These are phyloP conservation scores for Ceratina australensis DNA, from an alignment of 1,140 invertebrate species.

Conservation along the genomic window DNA sequence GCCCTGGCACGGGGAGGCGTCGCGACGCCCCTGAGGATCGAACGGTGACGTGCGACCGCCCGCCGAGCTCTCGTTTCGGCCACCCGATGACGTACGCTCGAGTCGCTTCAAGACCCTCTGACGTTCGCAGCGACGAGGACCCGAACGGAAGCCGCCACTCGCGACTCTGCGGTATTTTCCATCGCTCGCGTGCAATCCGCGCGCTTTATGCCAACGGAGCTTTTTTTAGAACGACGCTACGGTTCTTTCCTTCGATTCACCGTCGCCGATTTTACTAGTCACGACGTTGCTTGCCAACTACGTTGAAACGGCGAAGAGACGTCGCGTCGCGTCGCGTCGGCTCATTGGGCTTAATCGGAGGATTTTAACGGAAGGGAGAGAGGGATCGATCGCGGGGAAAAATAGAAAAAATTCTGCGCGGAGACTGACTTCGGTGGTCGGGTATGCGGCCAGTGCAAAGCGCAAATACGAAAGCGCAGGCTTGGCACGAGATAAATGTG, in stretches of 20 bases:
- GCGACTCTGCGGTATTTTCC: constrained; percentile 2
- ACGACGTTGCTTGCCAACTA: too few species aligned
- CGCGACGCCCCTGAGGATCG: constrained; percentile 31
- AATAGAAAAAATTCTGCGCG: constrained; percentile 24
- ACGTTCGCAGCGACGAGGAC: background rate
- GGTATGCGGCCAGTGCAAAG: constrained; percentile 1
- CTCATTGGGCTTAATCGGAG: background rate
- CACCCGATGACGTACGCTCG: constrained; percentile 17
- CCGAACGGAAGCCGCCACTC: background rate
- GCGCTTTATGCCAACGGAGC: background rate
- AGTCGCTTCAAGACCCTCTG: constrained; percentile 16
- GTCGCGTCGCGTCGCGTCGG: background rate
- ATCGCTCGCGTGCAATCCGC: background rate
- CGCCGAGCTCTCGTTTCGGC: background rate
- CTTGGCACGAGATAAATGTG: constrained; percentile 64
- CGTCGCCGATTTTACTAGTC: background rate
- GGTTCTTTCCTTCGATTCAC: background rate
- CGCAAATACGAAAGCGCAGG: constrained; percentile 60
- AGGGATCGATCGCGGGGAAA: constrained; percentile 11
- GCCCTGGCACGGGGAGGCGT: constrained; percentile 6
- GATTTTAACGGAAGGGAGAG: background rate
- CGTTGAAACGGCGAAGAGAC: background rate
- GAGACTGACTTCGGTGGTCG: constrained; percentile 17
- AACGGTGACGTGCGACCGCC: constrained; percentile 26
- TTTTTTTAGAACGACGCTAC: background rate